Base-by-base conservation (phyloP, 2,888 invertebrate species). In the Gymnocheta viridis region DNA sequence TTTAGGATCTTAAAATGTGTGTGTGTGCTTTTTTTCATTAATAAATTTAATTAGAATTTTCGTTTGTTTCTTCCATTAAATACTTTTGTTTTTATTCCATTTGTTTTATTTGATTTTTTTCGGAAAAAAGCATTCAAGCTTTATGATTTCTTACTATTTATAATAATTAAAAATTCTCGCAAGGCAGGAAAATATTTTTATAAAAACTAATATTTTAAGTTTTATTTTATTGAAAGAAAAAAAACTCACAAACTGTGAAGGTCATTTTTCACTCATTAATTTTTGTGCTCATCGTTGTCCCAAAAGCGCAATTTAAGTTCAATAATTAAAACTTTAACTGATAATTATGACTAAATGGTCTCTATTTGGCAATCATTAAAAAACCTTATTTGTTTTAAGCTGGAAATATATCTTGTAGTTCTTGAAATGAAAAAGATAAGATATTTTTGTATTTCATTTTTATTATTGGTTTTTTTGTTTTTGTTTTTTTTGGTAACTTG, bases 71-170 rank as follows among this genome's bases (percentile, higher is more conserved):
- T 10, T 32, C 60, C 60, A 60, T 72, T 49, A 58, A 58, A n/a
- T 22, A 58, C n/a, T 35, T 44, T 44, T 41, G 24, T 44, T 29
- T 44, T 27, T 32, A 17, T 29, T 32, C 10, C n/a, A 51, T 54
- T 54, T 56, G 17, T 17, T 17, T 56, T 17, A 24, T 41, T 41
- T 41, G 12, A 7, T 44, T 27, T n/a, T 38, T 27, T 24, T 22
- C 29, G 5, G 24, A 51, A 19, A 66, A 35, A n/a, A 78, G 60
- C 58, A 77, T 77, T 67, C 67, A 24, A 67, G 60, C 69, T 78
- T 51, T 41, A 60, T 62, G 69, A 49, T 77, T 19, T 76, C 17
- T 10, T 51, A 51, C 51, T 60, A 29, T 60, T 69, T 60, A n/a
- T 12, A 67, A 67, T 12, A n/a, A 38, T 64, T 41, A 41, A 64